These are phyloP conservation scores for Apodemus speciosus DNA, from an alignment of 2,113 vertebrate species.

Conservation along the genomic window DNA sequence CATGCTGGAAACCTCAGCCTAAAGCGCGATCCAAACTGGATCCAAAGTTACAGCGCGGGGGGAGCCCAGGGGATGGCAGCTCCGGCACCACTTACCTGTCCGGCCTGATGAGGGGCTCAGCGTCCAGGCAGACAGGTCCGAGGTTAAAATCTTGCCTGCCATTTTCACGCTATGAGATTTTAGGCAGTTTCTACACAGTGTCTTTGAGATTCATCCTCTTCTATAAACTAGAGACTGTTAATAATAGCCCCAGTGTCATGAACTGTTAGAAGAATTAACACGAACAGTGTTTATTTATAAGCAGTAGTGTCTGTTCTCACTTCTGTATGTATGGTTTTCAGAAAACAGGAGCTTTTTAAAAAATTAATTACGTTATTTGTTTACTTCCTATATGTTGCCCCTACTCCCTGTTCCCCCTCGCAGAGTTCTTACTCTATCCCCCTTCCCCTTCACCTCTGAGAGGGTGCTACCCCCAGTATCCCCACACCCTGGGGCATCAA, in stretches of 20 bases:
- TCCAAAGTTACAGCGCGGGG: not conserved
- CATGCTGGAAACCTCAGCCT: not conserved
- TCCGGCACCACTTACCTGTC: too few species aligned
- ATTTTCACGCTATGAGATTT: not conserved
- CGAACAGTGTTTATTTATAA: not conserved
- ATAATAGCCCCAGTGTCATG: not conserved
- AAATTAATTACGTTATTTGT: too few species aligned
- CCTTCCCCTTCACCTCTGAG: too few species aligned
- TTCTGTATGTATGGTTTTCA: not conserved
- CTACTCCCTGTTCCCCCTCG: too few species aligned
- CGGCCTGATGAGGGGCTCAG: not conserved
- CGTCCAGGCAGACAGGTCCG: not conserved
- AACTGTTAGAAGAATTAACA: constrained; percentile 12
- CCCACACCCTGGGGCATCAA: too few species aligned
- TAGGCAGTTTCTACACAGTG: not conserved
- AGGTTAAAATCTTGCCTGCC: not conserved
- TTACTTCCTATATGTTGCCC: too few species aligned
- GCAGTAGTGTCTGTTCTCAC: not conserved
- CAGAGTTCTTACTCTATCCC: too few species aligned
- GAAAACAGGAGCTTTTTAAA: not conserved
- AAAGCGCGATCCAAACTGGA: too few species aligned
- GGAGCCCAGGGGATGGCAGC: accelerated
- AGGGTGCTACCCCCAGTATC: too few species aligned
- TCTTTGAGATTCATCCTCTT: not conserved
- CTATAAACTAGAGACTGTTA: not conserved